Conservation (phyloP, 2,888 invertebrate species). For the Agrotis ipsilon region DNA sequence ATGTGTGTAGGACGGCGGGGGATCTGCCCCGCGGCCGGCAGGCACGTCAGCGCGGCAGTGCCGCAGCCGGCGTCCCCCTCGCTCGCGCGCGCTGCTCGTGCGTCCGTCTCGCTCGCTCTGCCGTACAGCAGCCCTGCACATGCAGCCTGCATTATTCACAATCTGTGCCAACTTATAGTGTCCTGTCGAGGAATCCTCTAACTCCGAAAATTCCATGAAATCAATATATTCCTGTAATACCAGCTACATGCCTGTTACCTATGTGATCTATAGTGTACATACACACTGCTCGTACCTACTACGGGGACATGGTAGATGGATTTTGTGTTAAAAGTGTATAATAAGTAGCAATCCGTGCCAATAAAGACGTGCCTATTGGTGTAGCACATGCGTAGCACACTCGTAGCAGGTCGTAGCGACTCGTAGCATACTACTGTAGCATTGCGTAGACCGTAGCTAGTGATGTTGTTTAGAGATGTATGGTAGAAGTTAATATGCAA, state of each 20-base stretch:
- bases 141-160: constrained; percentile 82
- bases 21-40: constrained; percentile 47
- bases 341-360: constrained; percentile 28
- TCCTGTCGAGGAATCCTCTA: constrained; percentile 49
- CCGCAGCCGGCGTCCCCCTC: constrained; percentile 84
- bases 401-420: constrained; percentile 66
- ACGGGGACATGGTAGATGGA: constrained; percentile 50
- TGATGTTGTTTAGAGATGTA: constrained; percentile 41
- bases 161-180: constrained; percentile 73
- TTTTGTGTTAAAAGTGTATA: constrained; percentile 38
- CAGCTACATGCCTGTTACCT: constrained; percentile 36
- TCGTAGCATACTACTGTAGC: constrained; percentile 67
- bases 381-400: constrained; percentile 73
- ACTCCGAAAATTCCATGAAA: constrained; percentile 44
- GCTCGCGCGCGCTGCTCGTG: constrained; percentile 67
- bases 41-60: constrained; percentile 68
- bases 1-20: constrained; percentile 57
- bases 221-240: constrained; percentile 45
- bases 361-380: constrained; percentile 41
- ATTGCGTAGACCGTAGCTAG: constrained; percentile 68
- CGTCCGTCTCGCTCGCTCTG: constrained; percentile 78
- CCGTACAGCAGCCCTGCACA: constrained; percentile 79
- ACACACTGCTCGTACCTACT: constrained; percentile 32
- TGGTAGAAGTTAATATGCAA: constrained; percentile 29
- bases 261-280: constrained; percentile 43